Conservation (phyloP, 2,113 vertebrate species). For the Seriola aureovittata region DNA sequence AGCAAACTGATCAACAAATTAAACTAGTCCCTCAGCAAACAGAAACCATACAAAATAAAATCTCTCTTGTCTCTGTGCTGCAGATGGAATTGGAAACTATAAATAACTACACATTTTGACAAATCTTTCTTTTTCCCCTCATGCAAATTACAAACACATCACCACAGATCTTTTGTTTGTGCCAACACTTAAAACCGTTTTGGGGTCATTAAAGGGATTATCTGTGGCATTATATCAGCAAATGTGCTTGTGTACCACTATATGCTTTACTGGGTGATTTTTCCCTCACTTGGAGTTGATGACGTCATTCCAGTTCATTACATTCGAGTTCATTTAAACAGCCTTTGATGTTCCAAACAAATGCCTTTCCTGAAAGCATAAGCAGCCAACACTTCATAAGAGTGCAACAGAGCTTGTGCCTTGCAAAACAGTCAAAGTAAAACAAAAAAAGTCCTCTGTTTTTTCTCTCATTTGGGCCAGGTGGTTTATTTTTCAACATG, state of each 20-base stretch:
- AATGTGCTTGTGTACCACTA: slow-evolving; percentile 9
- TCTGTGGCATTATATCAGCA: neutral
- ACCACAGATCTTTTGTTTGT: slow-evolving; percentile 13
- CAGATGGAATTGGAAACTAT: too few species aligned
- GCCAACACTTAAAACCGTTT: neutral
- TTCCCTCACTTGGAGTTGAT: slow-evolving; percentile 1
- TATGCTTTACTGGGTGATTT: slow-evolving; percentile 7
- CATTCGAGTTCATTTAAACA: slow-evolving; percentile 20
- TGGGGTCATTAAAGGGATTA: slow-evolving; percentile 4
- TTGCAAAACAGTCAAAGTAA: slow-evolving; percentile 2
- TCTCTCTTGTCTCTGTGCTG: too few species aligned
- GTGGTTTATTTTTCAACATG: neutral
- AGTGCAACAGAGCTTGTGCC: neutral
- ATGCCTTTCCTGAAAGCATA: slow-evolving; percentile 19
- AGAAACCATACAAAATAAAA: too few species aligned
- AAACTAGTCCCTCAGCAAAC: too few species aligned
- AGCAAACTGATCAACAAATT: too few species aligned
- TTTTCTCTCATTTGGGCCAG: neutral
- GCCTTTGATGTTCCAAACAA: slow-evolving; percentile 33
- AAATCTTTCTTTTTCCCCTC: neutral
- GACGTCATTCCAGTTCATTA: neutral
- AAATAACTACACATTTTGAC: neutral
- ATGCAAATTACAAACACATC: slow-evolving; percentile 20
- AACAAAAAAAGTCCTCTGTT: neutral
- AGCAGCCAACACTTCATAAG: slow-evolving; percentile 10